Conservation (phyloP, 1,140 invertebrate genomes). For the Antheraea mylitta region DNA sequence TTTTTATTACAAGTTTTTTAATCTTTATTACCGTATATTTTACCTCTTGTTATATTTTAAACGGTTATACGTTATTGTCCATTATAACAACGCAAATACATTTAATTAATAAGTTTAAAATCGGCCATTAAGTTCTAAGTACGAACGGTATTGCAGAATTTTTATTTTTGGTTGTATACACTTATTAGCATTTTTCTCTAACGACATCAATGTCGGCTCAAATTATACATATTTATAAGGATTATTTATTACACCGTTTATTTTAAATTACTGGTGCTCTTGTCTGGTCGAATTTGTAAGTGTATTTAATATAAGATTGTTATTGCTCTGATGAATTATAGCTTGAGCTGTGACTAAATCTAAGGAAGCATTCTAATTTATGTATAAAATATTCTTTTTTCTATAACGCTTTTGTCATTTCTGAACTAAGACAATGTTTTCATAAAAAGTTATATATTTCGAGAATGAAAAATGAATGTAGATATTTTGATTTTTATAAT, state of each 20-base stretch:
- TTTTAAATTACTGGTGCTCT: conserved; percentile 46
- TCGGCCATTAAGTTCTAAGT: too few relatives aligned
- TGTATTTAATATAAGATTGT: conserved; percentile 41
- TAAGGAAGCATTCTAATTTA: too few relatives aligned
- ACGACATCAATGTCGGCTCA: conserved; percentile 40
- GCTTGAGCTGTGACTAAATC: conserved; percentile 10
- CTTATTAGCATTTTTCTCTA: conserved; percentile 55
- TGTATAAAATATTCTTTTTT: too few relatives aligned
- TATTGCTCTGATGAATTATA: conserved; percentile 48
- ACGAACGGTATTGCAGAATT: conserved; percentile 8
- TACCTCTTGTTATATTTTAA: background rate
- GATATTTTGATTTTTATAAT: too few relatives aligned
- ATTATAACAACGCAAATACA: background rate
- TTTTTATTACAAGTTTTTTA: conserved; percentile 25
- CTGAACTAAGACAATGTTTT: too few relatives aligned
- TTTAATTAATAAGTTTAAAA: too few relatives aligned
- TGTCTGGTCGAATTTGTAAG: conserved; percentile 39
- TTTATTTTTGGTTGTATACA: background rate
- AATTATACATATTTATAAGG: conserved; percentile 61
- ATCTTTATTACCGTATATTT: conserved; percentile 2
- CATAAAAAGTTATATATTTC: too few relatives aligned
- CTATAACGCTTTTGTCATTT: too few relatives aligned
- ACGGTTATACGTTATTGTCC: background rate
- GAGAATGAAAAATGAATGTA: too few relatives aligned
- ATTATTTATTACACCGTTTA: conserved; percentile 59